Evolutionary conservation across 2,797 vertebrate genomes (phyloP), one percentile per base, ranked within the genome.

Genomic region (Pygocentrus nattereri): DNA sequence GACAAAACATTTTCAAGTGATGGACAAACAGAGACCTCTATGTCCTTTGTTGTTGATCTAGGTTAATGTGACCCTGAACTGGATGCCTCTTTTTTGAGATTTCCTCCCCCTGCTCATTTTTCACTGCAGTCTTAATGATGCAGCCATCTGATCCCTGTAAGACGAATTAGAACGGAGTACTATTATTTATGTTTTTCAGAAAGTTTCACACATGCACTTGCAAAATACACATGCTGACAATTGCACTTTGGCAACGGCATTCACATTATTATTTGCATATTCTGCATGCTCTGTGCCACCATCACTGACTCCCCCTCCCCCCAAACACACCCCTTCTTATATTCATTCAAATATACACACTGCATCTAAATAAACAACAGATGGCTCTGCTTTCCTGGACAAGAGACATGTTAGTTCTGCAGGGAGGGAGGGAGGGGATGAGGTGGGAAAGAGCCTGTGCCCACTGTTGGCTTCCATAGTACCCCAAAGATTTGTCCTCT

Each of bases 341-440:
- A 74, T 41, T 31, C 84, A 79, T 85, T 81, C 70, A 89, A 54
- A 86, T 77, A 78, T 88, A 84, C 89, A 87, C 87, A 85, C 89
- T 91, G 90, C 86, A 87, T 88, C 85, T 91, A 93, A 92, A 92
- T 93, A 94, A 94, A 95, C 93, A 95, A 93, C 94, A 95, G 94
- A 95, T 95, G 94, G 94, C 91, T 91, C 88, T 89, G 89, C 90
- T 91, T 90, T 93, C 87, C 89, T 92, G 92, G 92, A 87, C 81
- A 87, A 92, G 89, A 90, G 92, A 89, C 89, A 89, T 91, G 92
- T 92, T 88, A 89, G 88, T 88, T 70, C 85, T 90, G 84, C 84
- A n/a, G 82, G 87, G 87, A 74, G 70, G 61, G 62, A 79, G 82
- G 58, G 59, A n/a, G 82, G 61, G 59, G 81, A 5, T 58, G 82